These are phyloP conservation scores for Galeopsomyia nigrocyanea DNA, from an alignment of 2,888 invertebrate species.

Conservation along the genomic window DNA sequence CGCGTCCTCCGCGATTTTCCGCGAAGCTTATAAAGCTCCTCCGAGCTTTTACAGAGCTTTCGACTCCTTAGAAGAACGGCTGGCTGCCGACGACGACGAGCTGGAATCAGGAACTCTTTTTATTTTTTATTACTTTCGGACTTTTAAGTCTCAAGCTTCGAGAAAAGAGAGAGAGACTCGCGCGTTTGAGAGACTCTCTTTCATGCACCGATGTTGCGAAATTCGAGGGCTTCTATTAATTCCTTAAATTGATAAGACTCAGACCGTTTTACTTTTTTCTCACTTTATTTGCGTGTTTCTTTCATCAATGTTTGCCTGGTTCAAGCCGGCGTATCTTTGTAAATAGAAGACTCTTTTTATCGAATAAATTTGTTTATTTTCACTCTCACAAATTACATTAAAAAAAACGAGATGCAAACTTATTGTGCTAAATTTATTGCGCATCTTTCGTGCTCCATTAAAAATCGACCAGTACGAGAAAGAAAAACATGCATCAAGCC, in stretches of 20 bases:
- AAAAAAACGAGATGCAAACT: too few relatives aligned
- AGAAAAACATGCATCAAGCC: too few relatives aligned
- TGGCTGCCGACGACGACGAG: too few relatives aligned
- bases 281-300: neutral
- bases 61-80: neutral
- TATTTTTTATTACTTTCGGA: slow-evolving; percentile 38
- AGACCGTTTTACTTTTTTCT: too few relatives aligned
- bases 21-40: slow-evolving; percentile 17
- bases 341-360: neutral
- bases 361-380: neutral
- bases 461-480: too few relatives aligned
- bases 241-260: slow-evolving; percentile 17
- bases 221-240: slow-evolving; percentile 35
- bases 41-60: slow-evolving; percentile 27
- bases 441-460: too few relatives aligned
- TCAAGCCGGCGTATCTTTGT: too few relatives aligned
- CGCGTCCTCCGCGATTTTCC: slow-evolving; percentile 19
- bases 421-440: too few relatives aligned
- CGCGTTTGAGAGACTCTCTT: slow-evolving; percentile 13
- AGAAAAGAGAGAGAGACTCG: too few relatives aligned
- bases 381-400: too few relatives aligned
- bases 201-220: slow-evolving; percentile 20
- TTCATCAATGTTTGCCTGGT: neutral
- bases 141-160: slow-evolving; percentile 26
- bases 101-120: slow-evolving; percentile 31